Base-by-base conservation (phyloP, 2,797 vertebrate genomes). In the Pipistrellus pygmaeus region DNA sequence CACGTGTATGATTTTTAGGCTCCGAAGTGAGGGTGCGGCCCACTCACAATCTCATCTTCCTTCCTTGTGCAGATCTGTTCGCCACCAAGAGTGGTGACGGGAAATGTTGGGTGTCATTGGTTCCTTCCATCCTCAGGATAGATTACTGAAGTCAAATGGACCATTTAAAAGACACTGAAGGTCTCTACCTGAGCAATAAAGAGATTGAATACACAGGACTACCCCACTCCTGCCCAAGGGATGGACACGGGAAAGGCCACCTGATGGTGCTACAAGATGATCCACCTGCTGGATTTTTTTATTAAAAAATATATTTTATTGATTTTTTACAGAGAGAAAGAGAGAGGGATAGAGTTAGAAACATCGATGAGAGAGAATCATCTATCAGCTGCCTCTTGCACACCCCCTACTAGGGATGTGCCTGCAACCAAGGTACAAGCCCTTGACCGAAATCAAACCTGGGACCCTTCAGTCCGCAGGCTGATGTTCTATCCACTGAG, bases 191-290 rank as follows among this genome's bases (percentile, higher is more conserved):
- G 10, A 55, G 32, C 14, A 25, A 13, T 23, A 21, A 30, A 17
- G 3, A 71, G 15, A 3, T 41, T 81, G 48, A 21, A 4, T 48
- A 44, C 51, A 20, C 21, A 85, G n/a, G 4, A 44, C 9, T 3
- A 4, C 1, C 0, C 21, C 64, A 3, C 3, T 48, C 48, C 53
- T 41, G 14, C 5, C 3, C 13, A 21, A 44, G 14, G 14, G 30
- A 32, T 0, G 6, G 17, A 30, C 23, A 4, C 17, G 21, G 30
- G 55, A 72, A 76, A 80, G n/a, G 38, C 25, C 30, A 27, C 23
- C 32, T 8, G 13, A 0, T 15, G 62, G 13, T 68, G 23, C 25
- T 69, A 62, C 8, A 62, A 35, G 41, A 41, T 3, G 32, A n/a
- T 6, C 8, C 25, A 44, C 30, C 13, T 15, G 69, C n/a, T 20